Conservation (phyloP, 2,113 vertebrate genomes). For the Mionectes macconnelli region DNA sequence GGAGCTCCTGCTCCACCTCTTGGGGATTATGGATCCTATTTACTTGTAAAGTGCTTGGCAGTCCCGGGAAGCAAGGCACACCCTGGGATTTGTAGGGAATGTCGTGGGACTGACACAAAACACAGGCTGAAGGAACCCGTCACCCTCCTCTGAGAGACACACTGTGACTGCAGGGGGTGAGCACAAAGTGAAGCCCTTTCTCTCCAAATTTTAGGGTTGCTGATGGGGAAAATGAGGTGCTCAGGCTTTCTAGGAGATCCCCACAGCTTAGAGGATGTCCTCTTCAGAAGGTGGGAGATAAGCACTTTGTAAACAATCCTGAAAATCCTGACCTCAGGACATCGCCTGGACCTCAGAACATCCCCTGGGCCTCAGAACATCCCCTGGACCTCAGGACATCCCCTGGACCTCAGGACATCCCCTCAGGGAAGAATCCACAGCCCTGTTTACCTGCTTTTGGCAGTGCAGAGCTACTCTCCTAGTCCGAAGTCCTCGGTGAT, state of each 20-base stretch:
- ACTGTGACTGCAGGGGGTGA: fast-evolving
- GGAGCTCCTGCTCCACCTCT: not conserved
- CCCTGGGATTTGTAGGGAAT: not conserved
- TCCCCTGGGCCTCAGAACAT: not conserved
- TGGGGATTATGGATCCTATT: not conserved
- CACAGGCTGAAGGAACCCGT: not conserved
- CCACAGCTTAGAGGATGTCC: not conserved
- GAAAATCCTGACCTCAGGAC: not conserved
- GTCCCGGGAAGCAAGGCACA: not conserved
- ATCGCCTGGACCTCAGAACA: too few relatives aligned
- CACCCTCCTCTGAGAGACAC: not conserved
- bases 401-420: too few relatives aligned
- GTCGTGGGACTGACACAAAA: not conserved
- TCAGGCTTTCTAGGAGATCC: not conserved
- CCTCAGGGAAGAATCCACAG: not conserved
- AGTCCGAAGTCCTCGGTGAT: not conserved
- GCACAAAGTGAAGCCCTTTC: fast-evolving
- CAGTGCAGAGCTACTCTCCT: not conserved
- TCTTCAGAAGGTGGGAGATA: not conserved
- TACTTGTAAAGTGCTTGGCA: not conserved
- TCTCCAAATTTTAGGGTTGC: not conserved
- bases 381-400: too few relatives aligned
- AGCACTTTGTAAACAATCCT: not conserved
- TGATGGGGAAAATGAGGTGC: not conserved
- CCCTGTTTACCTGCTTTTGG: not conserved